Evolutionary conservation across 2,888 invertebrate species (phyloP).

Genomic region (Bombyx huttoni): DNA sequence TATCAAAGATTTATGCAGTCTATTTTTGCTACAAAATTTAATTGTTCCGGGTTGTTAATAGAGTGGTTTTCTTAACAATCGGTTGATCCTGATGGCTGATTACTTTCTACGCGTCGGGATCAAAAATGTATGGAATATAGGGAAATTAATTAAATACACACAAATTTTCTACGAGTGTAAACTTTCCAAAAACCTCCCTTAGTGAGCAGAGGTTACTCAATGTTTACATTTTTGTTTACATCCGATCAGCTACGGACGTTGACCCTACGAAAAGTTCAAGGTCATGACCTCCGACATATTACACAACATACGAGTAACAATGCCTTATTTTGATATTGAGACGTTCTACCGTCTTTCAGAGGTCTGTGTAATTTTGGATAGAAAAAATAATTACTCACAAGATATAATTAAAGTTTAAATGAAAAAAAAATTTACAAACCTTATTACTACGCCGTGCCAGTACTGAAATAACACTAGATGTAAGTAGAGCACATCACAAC

Average conservation of each 20-base stretch:
- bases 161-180: not conserved
- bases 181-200: not conserved
- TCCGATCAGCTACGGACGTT: not conserved
- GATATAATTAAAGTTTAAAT: not conserved
- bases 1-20: too few relatives aligned
- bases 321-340: not conserved
- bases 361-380: too few relatives aligned
- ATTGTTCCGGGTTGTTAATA: too few relatives aligned
- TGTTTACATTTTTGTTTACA: not conserved
- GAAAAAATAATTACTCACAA: not conserved
- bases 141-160: too few relatives aligned
- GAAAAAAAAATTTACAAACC: constrained; percentile 2
- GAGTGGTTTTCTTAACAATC: too few relatives aligned
- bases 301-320: not conserved
- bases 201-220: not conserved
- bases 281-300: not conserved
- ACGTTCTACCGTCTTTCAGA: too few relatives aligned
- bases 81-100: too few relatives aligned
- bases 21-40: too few relatives aligned
- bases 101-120: too few relatives aligned
- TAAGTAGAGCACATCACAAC: constrained; percentile 27
- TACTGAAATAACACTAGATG: not conserved
- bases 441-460: constrained; percentile 2
- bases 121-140: too few relatives aligned
- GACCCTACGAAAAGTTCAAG: constrained; percentile 2